Conservation (phyloP, 1,140 invertebrate genomes). For the Pseudomyrmex dendroicus region DNA sequence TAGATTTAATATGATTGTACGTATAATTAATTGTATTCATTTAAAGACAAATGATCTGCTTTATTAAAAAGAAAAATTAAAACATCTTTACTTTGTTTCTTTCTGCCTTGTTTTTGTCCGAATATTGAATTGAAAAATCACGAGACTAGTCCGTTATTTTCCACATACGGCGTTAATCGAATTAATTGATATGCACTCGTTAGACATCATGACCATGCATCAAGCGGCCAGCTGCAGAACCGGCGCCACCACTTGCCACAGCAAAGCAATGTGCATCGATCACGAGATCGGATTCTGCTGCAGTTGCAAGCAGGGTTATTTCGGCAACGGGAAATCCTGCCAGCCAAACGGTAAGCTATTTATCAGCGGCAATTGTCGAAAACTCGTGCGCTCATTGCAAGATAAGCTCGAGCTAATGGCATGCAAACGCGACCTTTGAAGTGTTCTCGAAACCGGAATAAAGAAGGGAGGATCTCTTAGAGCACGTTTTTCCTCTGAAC, state of each 20-base stretch:
- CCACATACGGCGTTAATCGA: background rate
- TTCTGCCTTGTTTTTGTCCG: background rate
- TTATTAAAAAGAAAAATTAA: too few relatives aligned
- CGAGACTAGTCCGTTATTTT: background rate
- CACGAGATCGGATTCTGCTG: slow-evolving; percentile 95
- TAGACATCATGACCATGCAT: slow-evolving; percentile 71
- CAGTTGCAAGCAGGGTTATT: slow-evolving; percentile 91
- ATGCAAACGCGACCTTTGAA: slow-evolving; percentile 53
- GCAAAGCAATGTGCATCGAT: slow-evolving; percentile 93
- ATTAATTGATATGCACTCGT: slow-evolving; percentile 37
- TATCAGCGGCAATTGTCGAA: slow-evolving; percentile 38
- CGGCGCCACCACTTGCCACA: slow-evolving; percentile 90
- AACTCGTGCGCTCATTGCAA: background rate
- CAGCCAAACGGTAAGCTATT: slow-evolving; percentile 89
- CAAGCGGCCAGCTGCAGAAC: slow-evolving; percentile 84
- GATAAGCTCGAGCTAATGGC: slow-evolving; percentile 58
- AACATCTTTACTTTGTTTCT: background rate
- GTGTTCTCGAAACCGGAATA: slow-evolving; percentile 35
- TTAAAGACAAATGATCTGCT: background rate
- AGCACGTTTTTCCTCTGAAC: slow-evolving; percentile 25
- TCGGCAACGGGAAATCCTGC: slow-evolving; percentile 96
- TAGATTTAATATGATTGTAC: background rate
- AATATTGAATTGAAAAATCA: background rate
- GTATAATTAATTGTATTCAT: background rate
- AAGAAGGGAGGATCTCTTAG: slow-evolving; percentile 31